Base-by-base conservation (phyloP, 2,797 vertebrate species). In the Capromys pilorides region DNA sequence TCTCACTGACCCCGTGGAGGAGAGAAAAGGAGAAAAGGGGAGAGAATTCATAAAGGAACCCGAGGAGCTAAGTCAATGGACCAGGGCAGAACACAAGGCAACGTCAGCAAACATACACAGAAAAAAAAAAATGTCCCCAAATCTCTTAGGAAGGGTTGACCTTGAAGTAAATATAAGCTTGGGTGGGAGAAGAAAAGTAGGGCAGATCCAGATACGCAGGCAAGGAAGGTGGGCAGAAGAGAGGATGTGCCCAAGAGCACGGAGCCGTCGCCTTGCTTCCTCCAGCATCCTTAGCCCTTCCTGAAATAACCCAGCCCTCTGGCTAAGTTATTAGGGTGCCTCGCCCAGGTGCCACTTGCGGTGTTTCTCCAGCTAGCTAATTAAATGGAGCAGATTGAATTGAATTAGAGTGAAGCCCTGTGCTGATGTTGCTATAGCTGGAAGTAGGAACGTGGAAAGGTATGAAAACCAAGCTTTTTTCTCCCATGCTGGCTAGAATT, bases 311-410 rank as follows among this genome's bases (percentile, higher is more conserved):
- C 19, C 24, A 90, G 75, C 75, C 96, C 90, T 97, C 77, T 67
- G 83, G n/a, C 96, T 75, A 88, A 95, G 88, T 94, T 93, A 96
- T 93, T 92, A 97, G 96, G 95, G 95, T 96, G 86, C 77, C 93
- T 96, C 86, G 45, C 90, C 87, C 96, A 94, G 67, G 96, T 96
- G 89, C 95, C 9, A 0, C 94, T 92, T 59, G 39, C 97, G 94
- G 92, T 90, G 77, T 94, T 96, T 97, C 84, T 91, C 78, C 26
- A 83, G 95, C 97, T 97, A 97, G 97, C 95, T 97, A 98, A 98
- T 97, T 97, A 97, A 98, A 98, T 91, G 94, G 59, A 96, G 83
- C 93, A 36, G 69, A 90, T 96, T 98, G 98, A 98, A 98, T 95
- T 97, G 97, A 98, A 97, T 97, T 78, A 84, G 51, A 90, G 87